These are phyloP conservation scores for Palythoa grandis DNA, from an alignment of 92 coral and sea anemone species.

Conservation along the genomic window DNA sequence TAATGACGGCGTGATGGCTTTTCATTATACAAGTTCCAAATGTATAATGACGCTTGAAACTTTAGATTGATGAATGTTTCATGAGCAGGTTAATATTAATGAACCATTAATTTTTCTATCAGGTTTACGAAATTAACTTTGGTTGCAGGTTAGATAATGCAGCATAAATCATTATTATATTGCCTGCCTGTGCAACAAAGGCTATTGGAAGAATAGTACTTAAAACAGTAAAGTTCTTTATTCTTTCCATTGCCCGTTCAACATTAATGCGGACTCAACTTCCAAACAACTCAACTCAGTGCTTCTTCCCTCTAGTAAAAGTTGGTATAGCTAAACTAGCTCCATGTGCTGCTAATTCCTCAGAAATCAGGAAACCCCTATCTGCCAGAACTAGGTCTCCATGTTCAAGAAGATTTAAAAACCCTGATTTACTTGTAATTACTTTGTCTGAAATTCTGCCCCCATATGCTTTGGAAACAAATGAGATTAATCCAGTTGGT, in stretches of 20 bases:
- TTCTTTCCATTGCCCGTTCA: slow-evolving; percentile 51
- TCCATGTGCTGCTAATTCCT: slow-evolving; percentile 7
- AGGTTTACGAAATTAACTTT: slow-evolving; percentile 28
- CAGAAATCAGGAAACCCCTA: slow-evolving; percentile 1
- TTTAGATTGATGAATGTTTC: background rate
- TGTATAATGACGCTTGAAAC: too few relatives aligned
- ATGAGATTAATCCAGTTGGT: background rate
- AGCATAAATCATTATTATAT: slow-evolving; percentile 44
- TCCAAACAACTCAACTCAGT: background rate
- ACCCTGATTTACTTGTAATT: slow-evolving; percentile 11
- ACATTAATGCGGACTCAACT: slow-evolving; percentile 10
- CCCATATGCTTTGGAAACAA: slow-evolving; percentile 2
- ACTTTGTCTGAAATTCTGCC: slow-evolving; percentile 6
- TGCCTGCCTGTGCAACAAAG: slow-evolving; percentile 54
- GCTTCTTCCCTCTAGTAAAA: slow-evolving; percentile 9
- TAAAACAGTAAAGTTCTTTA: slow-evolving; percentile 53
- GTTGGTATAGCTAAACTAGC: slow-evolving; percentile 8
- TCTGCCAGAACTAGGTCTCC: slow-evolving; percentile 2
- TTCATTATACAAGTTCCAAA: too few relatives aligned
- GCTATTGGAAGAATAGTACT: slow-evolving; percentile 34
- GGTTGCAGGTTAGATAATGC: slow-evolving; percentile 49
- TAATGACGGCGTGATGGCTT: too few relatives aligned
- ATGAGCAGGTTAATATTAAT: background rate
- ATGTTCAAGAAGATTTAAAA: slow-evolving; percentile 5
- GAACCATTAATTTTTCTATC: slow-evolving; percentile 7